phyloP scores from a whole-genome alignment of 2,797 vertebrate genomes.

The Amazona ochrocephala region DNA sequence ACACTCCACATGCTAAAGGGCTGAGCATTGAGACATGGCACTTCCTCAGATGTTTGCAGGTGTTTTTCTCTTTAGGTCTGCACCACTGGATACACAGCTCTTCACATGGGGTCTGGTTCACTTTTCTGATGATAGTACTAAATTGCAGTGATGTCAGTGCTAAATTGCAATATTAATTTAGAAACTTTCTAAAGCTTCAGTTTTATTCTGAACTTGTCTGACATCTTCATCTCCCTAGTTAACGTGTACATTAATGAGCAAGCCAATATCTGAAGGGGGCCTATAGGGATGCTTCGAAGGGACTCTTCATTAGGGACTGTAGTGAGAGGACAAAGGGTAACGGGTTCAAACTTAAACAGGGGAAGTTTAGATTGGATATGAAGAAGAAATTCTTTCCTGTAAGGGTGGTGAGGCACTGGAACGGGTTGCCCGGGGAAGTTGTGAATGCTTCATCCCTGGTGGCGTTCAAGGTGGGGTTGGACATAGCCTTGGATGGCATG shows the following conservation, averaged over 20 bases:
- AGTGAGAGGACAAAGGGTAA: too few species aligned
- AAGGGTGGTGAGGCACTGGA: too few species aligned
- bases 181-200: background rate
- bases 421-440: too few species aligned
- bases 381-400: too few species aligned
- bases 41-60: background rate
- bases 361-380: too few species aligned
- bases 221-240: background rate
- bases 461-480: too few species aligned
- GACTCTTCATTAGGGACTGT: too few species aligned
- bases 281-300: too few species aligned
- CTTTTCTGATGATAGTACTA: background rate
- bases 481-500: too few species aligned
- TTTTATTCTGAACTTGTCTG: background rate
- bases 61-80: background rate
- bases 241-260: background rate
- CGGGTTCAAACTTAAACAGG: too few species aligned
- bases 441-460: too few species aligned
- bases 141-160: background rate
- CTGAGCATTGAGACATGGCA: fast-evolving
- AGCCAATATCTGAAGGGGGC: too few species aligned
- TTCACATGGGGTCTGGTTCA: background rate
- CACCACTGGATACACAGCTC: background rate
- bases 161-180: background rate
- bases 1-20: fast-evolving